Evolutionary conservation across 2,113 vertebrate species (phyloP).

Genomic region (Cyanocitta stelleri): DNA sequence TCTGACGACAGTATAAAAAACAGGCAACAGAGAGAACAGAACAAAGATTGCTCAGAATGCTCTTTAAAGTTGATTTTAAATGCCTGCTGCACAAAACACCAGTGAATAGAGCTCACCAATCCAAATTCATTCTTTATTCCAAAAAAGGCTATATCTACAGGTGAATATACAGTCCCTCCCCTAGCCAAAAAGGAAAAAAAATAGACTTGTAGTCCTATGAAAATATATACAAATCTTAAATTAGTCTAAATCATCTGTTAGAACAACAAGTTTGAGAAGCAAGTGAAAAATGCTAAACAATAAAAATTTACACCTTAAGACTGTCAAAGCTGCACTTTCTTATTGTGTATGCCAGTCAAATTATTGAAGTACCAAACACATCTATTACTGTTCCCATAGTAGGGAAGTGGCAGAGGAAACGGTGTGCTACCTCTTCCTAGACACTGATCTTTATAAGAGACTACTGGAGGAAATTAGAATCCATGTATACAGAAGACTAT

Average conservation of each 20-base stretch:
- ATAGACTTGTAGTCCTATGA: not conserved
- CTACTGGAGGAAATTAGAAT: not conserved
- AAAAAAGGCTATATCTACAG: not conserved
- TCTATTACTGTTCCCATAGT: not conserved
- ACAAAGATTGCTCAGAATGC: not conserved
- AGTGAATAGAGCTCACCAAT: not conserved
- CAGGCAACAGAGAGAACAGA: accelerated
- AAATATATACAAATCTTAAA: not conserved
- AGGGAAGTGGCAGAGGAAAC: not conserved
- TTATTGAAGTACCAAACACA: not conserved
- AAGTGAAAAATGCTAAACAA: not conserved
- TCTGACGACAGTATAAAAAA: not conserved
- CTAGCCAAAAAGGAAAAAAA: not conserved
- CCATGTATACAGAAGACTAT: not conserved
- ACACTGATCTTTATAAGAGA: not conserved
- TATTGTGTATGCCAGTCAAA: not conserved
- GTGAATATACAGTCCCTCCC: not conserved
- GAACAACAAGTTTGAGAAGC: not conserved
- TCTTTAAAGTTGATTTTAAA: not conserved
- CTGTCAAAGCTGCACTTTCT: not conserved
- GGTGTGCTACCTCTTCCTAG: not conserved
- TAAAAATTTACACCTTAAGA: not conserved
- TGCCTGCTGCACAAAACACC: not conserved
- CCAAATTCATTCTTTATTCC: not conserved
- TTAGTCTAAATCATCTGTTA: not conserved